A percentile compares a stretch with the other conserved stretches of the same genome.
Evolutionary conservation across 2,797 vertebrate species (phyloP).

Genomic region (Pristis pectinata): DNA sequence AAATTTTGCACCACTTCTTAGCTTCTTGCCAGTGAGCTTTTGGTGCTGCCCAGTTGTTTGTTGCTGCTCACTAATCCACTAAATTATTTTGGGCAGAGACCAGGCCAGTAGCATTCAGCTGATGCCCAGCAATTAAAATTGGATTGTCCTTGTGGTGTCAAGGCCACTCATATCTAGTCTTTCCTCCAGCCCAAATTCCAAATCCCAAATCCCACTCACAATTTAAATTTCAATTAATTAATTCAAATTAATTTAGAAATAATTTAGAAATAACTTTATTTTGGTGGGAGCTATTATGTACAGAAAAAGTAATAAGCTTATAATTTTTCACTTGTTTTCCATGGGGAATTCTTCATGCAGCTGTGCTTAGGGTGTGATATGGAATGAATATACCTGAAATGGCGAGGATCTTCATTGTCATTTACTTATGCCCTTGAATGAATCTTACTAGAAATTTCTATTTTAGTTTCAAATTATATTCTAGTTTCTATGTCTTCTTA

Average conservation of each 20-base stretch:
- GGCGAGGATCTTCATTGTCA: neutral
- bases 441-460: neutral
- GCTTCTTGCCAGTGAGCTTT: neutral
- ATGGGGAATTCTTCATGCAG: neutral
- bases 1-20: neutral
- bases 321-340: neutral
- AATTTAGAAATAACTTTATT: neutral
- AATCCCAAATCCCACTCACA: neutral
- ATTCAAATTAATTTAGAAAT: neutral
- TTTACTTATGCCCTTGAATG: too few relatives aligned
- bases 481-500: neutral
- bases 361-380: neutral
- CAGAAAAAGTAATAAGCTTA: neutral
- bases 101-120: neutral
- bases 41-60: neutral
- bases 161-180: neutral
- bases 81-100: neutral
- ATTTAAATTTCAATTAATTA: neutral
- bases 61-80: neutral
- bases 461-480: neutral
- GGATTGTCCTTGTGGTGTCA: too few relatives aligned
- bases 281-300: neutral
- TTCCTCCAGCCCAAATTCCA: neutral
- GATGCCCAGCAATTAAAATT: neutral
- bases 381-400: neutral